Evolutionary conservation across 2,888 invertebrate species (phyloP), one percentile per base, ranked within the genome.

Genomic region (Caenorhabditis panamensis): DNA sequence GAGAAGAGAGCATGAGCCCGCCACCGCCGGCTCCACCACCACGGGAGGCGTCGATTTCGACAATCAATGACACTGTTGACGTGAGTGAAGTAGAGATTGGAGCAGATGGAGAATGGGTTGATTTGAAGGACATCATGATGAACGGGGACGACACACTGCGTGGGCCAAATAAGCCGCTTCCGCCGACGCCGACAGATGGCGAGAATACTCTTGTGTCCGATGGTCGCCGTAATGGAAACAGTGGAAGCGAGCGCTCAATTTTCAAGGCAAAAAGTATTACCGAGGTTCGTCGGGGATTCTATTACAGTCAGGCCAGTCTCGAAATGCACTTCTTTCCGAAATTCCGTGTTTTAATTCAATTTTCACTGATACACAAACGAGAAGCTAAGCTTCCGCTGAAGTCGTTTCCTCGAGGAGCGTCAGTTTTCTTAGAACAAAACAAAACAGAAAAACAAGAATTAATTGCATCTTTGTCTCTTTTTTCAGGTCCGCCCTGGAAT

Each of bases 161-260:
- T 0, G 89, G 89, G 13, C 96, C 96, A 80, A 96, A 96, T 91
- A 94, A 96, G 87, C 96, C 96, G 66, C 93, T 96, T 90, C 96
- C 96, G 72, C 96, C 96, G 63, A 96, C 96, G 66, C 96, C 96
- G 49, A 96, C 96, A 91, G 96, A 96, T 68, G 84, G 83, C 56
- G 85, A 87, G n/a, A 77, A 77, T 59, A 81, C 80, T 51, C 69
- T 80, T 47, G 58, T 80, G 66, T 76, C 80, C 28, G 81, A 81
- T 31, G 51, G 20, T 18, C 49, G 82, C 16, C 87, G 88, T 31
- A 78, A 76, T 72, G 79, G 79, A 16, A 79, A 78, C 58, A 84
- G 83, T 37, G 83, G 73, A n/a, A 82, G 44, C 28, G 84, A 41
- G 18, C 83, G 79, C 28, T 79, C 68, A 26, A 82, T 87, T 66